phyloP scores from a whole-genome alignment of 2,888 invertebrate genomes.

The Uropetala carovei region DNA sequence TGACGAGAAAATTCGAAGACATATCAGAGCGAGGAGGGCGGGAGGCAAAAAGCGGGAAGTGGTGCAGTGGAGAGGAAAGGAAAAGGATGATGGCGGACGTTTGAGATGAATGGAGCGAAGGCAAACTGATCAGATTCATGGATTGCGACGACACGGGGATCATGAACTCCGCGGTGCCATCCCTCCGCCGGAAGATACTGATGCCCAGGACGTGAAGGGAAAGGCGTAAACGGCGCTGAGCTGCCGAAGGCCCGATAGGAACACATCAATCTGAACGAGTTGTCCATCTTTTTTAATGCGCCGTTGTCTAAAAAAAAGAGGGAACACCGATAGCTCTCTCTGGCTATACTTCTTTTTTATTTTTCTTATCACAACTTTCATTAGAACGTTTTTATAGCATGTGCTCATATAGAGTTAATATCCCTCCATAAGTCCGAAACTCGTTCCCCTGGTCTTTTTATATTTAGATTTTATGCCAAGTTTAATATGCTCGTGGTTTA shows the following conservation, averaged over 20 bases:
- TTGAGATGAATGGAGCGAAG: conserved; percentile 18
- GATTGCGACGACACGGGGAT: background rate
- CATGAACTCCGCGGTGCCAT: background rate
- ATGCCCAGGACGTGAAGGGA: conserved; percentile 41
- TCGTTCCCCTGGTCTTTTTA: too few relatives aligned
- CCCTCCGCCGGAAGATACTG: background rate
- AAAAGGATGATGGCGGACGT: background rate
- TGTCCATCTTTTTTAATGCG: conserved; percentile 22
- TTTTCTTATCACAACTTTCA: too few relatives aligned
- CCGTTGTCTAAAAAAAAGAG: background rate
- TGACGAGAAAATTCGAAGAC: background rate
- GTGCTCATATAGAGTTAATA: too few relatives aligned
- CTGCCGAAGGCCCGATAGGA: background rate
- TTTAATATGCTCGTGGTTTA: too few relatives aligned
- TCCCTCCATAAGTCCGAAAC: too few relatives aligned
- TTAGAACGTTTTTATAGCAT: too few relatives aligned
- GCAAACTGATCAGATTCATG: conserved; percentile 40
- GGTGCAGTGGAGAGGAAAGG: background rate
- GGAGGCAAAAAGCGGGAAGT: background rate
- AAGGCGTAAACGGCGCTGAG: conserved; percentile 20
- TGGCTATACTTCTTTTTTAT: background rate
- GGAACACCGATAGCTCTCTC: background rate
- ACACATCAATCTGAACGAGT: background rate
- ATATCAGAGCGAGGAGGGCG: background rate
- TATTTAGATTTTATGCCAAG: too few relatives aligned